Percentiles rank a stretch among this genome's conserved stretches.
Evolutionary conservation across 1,140 invertebrate genomes (phyloP).

Genomic region (Trichogramma pretiosum): DNA sequence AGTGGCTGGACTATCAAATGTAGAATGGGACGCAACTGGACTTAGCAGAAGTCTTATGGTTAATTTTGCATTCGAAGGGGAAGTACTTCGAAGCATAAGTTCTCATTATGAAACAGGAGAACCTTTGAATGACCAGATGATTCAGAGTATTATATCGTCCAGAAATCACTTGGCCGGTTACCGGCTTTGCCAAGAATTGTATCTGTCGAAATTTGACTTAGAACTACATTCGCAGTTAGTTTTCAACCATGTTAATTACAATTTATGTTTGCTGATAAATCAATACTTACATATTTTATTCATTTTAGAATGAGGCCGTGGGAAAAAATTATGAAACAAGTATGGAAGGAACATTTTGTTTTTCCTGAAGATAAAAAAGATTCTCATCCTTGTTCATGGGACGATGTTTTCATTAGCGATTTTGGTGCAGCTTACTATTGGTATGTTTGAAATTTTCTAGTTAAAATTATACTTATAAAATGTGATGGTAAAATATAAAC

Average conservation of each 20-base stretch:
- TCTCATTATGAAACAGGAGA: conserved; percentile 67
- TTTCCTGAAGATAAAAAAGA: conserved; percentile 68
- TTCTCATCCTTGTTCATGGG: conserved; percentile 70
- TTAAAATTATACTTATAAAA: background rate
- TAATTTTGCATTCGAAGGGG: conserved; percentile 66
- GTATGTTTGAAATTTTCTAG: conserved; percentile 18
- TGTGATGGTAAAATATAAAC: background rate
- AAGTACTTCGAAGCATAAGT: conserved; percentile 59
- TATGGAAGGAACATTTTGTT: conserved; percentile 71
- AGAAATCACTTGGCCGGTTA: conserved; percentile 68
- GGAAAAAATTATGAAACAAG: conserved; percentile 60
- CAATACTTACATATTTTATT: background rate
- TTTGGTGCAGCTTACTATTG: conserved; percentile 67
- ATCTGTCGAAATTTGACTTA: conserved; percentile 75
- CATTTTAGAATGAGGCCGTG: conserved; percentile 59
- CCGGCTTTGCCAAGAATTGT: conserved; percentile 73
- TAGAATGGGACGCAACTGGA: conserved; percentile 85
- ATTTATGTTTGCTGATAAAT: background rate
- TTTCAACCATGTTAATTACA: background rate
- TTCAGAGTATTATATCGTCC: conserved; percentile 55
- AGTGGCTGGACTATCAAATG: conserved; percentile 71
- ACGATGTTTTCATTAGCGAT: conserved; percentile 61
- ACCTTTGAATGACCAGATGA: conserved; percentile 54
- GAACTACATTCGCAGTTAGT: conserved; percentile 64
- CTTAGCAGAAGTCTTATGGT: conserved; percentile 72